Evolutionary conservation across 2,888 invertebrate species (phyloP).

Genomic region (Lepidochrysops patricia): DNA sequence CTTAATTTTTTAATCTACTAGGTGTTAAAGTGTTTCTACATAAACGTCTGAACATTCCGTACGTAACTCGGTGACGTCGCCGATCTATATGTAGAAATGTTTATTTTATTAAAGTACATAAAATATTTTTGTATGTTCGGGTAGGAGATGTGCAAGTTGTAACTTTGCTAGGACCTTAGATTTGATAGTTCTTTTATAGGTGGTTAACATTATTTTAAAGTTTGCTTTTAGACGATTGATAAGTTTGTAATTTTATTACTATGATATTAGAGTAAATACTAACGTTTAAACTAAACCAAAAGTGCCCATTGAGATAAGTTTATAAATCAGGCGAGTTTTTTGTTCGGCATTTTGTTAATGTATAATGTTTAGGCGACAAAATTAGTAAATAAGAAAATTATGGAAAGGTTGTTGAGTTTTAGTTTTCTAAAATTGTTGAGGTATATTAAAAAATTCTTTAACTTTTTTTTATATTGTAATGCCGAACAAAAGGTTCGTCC

Average conservation of each 20-base stretch:
- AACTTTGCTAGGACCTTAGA: conserved; percentile 67
- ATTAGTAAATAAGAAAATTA: conserved; percentile 69
- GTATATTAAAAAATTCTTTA: conserved; percentile 58
- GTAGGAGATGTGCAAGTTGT: conserved; percentile 55
- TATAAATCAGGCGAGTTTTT: conserved; percentile 66
- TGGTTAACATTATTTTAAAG: conserved; percentile 65
- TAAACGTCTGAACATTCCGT: conserved; percentile 34
- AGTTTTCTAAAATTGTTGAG: conserved; percentile 71
- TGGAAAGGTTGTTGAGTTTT: conserved; percentile 67
- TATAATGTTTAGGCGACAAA: conserved; percentile 71
- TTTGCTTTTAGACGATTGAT: conserved; percentile 69
- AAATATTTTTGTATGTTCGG: conserved; percentile 72
- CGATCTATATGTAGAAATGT: conserved; percentile 39
- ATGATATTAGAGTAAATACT: conserved; percentile 69
- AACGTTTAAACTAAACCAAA: conserved; percentile 74
- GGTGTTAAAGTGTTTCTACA: conserved; percentile 39
- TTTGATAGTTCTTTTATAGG: conserved; percentile 69
- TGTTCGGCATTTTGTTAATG: conserved; percentile 63
- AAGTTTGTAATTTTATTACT: conserved; percentile 70
- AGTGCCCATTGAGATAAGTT: conserved; percentile 76
- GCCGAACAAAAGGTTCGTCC: conserved; percentile 66
- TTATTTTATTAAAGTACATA: conserved; percentile 62
- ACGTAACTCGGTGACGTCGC: not conserved
- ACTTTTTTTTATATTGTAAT: conserved; percentile 54
- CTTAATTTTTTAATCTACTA: conserved; percentile 44